These are phyloP conservation scores for Diorhabda elongata DNA, from an alignment of 1,140 invertebrate genomes.

Conservation along the genomic window DNA sequence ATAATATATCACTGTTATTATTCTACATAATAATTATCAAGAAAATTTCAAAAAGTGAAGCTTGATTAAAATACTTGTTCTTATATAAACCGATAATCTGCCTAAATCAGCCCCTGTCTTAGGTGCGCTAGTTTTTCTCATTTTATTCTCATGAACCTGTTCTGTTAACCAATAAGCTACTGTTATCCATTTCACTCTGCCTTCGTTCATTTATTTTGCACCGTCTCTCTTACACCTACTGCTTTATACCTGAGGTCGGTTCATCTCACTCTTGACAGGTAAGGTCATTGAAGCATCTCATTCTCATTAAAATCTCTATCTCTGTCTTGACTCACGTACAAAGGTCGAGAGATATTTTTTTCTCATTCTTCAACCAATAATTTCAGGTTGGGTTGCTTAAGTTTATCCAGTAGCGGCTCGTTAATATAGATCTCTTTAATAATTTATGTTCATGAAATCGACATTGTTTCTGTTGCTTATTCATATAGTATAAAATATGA, in stretches of 20 bases:
- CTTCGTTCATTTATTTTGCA: slow-evolving; percentile 8
- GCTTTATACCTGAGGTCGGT: slow-evolving; percentile 12
- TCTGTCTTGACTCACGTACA: slow-evolving; percentile 15
- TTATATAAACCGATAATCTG: no score
- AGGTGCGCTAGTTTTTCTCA: slow-evolving; percentile 15
- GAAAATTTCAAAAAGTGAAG: no score
- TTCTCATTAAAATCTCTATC: slow-evolving; percentile 14
- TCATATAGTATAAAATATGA: no score
- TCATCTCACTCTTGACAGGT: slow-evolving; percentile 18
- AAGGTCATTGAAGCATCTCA: slow-evolving; percentile 15
- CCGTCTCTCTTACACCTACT: slow-evolving; percentile 13
- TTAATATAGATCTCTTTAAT: neutral
- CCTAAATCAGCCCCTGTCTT: slow-evolving; percentile 5
- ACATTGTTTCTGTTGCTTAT: no score
- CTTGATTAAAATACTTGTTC: no score
- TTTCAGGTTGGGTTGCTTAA: slow-evolving; percentile 13
- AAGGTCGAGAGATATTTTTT: slow-evolving; percentile 17
- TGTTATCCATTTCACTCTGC: slow-evolving; percentile 15
- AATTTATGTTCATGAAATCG: no score
- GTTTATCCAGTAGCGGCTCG: slow-evolving; percentile 13
- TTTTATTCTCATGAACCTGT: slow-evolving; percentile 19
- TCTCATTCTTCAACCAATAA: slow-evolving; percentile 19
- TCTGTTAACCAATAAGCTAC: slow-evolving; percentile 20
- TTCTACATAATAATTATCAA: no score
- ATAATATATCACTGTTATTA: no score